These are phyloP conservation scores for Drosophila subsilvestris DNA, from an alignment of 2,888 invertebrate species.

Conservation along the genomic window DNA sequence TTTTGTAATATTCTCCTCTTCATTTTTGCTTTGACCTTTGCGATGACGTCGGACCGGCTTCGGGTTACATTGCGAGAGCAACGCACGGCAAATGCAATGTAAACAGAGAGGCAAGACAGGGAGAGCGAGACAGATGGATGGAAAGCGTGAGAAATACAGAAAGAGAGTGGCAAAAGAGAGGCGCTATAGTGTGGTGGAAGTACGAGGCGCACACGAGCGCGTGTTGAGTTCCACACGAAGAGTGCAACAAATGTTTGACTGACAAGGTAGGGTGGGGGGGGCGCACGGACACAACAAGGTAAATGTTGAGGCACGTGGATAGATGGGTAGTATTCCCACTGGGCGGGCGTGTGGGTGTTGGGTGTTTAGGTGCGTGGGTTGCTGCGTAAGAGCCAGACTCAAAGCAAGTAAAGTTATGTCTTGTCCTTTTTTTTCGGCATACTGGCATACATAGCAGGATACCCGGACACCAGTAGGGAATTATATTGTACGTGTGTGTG, in stretches of 20 bases:
- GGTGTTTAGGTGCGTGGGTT: background rate
- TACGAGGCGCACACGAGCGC: conserved; percentile 19
- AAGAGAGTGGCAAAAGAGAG: conserved; percentile 7
- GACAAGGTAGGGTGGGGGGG: conserved; percentile 7
- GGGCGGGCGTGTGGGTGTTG: conserved; percentile 4
- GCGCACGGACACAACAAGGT: conserved; percentile 44
- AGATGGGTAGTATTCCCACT: conserved; percentile 8
- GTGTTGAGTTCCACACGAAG: conserved; percentile 45
- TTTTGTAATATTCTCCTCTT: background rate
- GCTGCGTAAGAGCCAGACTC: conserved; percentile 46
- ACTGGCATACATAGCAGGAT: conserved; percentile 65
- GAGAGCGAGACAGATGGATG: conserved; percentile 19
- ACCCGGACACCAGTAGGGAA: conserved; percentile 10
- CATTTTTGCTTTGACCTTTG: conserved; percentile 59
- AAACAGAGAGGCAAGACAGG: conserved; percentile 50
- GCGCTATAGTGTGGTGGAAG: conserved; percentile 35
- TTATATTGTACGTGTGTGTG: conserved; percentile 13
- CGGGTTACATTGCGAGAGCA: conserved; percentile 21
- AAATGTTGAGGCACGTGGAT: conserved; percentile 27
- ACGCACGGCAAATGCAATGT: conserved; percentile 58
- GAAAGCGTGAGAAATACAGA: background rate
- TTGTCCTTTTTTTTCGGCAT: conserved; percentile 58
- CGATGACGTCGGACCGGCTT: conserved; percentile 64
- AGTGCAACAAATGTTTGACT: conserved; percentile 70
- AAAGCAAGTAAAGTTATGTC: conserved; percentile 60